Conservation (phyloP, 2,797 vertebrate species). For the Notolabrus celidotus region DNA sequence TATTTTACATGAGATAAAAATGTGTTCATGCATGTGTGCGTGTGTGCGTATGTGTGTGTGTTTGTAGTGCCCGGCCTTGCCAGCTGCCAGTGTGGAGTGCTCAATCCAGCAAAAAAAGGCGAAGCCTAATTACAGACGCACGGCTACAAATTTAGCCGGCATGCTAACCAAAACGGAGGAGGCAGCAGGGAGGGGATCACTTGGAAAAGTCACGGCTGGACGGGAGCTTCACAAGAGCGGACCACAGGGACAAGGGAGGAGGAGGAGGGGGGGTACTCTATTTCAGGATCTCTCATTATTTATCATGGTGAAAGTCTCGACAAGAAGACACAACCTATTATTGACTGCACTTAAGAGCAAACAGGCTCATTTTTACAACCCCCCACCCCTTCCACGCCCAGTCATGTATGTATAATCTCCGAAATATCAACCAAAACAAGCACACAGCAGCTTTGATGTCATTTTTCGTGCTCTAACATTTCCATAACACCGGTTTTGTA, state of each 20-base stretch:
- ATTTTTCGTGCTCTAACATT: conserved; percentile 4
- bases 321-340: conserved; percentile 82
- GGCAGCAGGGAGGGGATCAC: conserved; percentile 86
- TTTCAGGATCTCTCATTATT: conserved; percentile 88
- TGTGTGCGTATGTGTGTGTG: conserved; percentile 45
- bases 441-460: conserved; percentile 13
- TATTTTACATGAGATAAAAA: conserved; percentile 61
- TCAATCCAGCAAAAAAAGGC: conserved; percentile 77
- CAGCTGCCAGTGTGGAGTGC: conserved; percentile 87
- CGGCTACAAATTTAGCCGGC: conserved; percentile 89
- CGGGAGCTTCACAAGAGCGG: conserved; percentile 84
- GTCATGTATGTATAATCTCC: conserved; percentile 22
- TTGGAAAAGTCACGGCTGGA: conserved; percentile 87
- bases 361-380: conserved; percentile 36
- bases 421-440: conserved; percentile 41
- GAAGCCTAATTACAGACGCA: conserved; percentile 89
- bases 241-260: conserved; percentile 85
- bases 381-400: conserved; percentile 50
- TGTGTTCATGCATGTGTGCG: conserved; percentile 27
- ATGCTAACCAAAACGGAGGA: conserved; percentile 90
- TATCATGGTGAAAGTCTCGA: conserved; percentile 84
- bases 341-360: conserved; percentile 76
- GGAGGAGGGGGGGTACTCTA: conserved; percentile 67
- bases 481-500: conserved; percentile 25
- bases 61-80: conserved; percentile 68